Percentiles rank a stretch among this genome's conserved stretches.
phyloP scores from a whole-genome alignment of 1,140 invertebrate species.

The Drosophila auraria region DNA sequence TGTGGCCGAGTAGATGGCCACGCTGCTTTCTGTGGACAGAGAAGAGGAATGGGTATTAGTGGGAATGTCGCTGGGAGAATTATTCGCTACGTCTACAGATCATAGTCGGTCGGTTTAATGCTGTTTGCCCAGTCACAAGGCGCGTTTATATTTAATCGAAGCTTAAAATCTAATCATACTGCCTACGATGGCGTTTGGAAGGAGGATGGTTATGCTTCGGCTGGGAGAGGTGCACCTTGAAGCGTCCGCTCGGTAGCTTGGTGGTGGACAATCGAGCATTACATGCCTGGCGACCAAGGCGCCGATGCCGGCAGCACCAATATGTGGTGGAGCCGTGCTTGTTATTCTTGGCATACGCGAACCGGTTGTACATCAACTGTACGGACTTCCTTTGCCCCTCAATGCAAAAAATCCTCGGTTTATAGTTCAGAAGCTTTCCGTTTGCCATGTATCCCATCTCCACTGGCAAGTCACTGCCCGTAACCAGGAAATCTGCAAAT shows the following conservation, averaged over 20 bases:
- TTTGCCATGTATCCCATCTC: conserved; percentile 14
- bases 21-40: conserved; percentile 62
- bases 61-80: neutral
- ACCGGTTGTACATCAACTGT: conserved; percentile 60
- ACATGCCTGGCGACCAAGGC: conserved; percentile 49
- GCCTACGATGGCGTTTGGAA: conserved; percentile 38
- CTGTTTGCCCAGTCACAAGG: conserved; percentile 47
- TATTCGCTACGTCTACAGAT: conserved; percentile 26
- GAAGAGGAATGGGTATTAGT: conserved; percentile 29
- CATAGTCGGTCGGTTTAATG: conserved; percentile 45
- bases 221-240: conserved; percentile 63
- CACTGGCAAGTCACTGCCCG: conserved; percentile 20
- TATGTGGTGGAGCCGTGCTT: conserved; percentile 61
- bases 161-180: conserved; percentile 46
- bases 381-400: conserved; percentile 69
- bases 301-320: conserved; percentile 76
- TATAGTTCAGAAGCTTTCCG: conserved; percentile 5
- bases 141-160: conserved; percentile 38
- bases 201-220: conserved; percentile 74
- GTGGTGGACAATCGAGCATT: conserved; percentile 71
- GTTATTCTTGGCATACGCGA: conserved; percentile 72
- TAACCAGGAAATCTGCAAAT: conserved; percentile 26
- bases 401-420: conserved; percentile 50
- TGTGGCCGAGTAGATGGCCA: conserved; percentile 81
- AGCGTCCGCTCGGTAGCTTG: conserved; percentile 56